A percentile compares a stretch with the other conserved stretches of the same genome.
phyloP scores from a whole-genome alignment of 1,140 invertebrate species.

The Diorhabda sublineata region DNA sequence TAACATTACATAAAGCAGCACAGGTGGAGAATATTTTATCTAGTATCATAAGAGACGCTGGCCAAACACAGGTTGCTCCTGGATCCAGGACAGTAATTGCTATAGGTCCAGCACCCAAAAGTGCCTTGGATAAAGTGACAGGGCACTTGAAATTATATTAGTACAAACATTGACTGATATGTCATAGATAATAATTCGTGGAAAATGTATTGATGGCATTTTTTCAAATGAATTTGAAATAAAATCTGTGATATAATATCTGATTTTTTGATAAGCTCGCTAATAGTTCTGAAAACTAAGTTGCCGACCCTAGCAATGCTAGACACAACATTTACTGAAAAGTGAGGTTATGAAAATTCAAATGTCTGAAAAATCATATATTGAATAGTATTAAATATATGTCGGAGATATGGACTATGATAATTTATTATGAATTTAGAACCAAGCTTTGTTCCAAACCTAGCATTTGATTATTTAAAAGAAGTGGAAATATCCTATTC shows the following conservation, averaged over 20 bases:
- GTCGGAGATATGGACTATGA: too few relatives aligned
- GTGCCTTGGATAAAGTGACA: conserved; percentile 75
- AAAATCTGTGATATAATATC: too few relatives aligned
- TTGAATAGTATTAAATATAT: too few relatives aligned
- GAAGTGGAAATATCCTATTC: conserved; percentile 27
- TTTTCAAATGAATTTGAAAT: too few relatives aligned
- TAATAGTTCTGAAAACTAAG: too few relatives aligned
- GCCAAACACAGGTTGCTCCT: conserved; percentile 81
- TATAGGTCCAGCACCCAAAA: conserved; percentile 78
- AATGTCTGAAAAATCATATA: too few relatives aligned
- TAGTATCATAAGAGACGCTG: conserved; percentile 79
- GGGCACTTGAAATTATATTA: conserved; percentile 84
- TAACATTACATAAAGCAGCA: conserved; percentile 63
- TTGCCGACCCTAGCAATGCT: too few relatives aligned
- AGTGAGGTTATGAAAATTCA: too few relatives aligned
- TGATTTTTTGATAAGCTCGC: too few relatives aligned
- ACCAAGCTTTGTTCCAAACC: conserved; percentile 26
- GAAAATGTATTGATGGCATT: too few relatives aligned
- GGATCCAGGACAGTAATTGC: conserved; percentile 83
- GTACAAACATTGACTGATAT: conserved; percentile 23
- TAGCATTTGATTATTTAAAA: conserved; percentile 30
- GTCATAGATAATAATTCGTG: too few relatives aligned
- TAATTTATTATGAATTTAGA: conserved; percentile 10
- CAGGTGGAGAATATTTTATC: conserved; percentile 64
- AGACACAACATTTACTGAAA: too few relatives aligned